phyloP scores from a whole-genome alignment of 1,140 invertebrate species.

The Apis cerana region DNA sequence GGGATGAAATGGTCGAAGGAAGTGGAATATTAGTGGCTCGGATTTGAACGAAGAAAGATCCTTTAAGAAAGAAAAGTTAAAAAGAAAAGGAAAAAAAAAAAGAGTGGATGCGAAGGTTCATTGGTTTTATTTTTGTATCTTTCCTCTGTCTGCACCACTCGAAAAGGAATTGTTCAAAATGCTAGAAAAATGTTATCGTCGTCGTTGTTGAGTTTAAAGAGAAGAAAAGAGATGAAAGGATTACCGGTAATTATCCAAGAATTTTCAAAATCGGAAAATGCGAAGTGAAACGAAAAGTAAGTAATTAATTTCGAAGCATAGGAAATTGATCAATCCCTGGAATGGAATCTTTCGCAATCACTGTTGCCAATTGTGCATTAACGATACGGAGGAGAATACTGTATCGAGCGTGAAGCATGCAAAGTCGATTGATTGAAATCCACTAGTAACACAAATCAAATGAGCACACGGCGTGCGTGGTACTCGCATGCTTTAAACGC shows the following conservation, averaged over 20 bases:
- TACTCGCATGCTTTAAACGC: slow-evolving; percentile 13
- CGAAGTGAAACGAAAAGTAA: background rate
- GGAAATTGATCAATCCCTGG: background rate
- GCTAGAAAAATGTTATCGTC: too few species aligned
- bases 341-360: background rate
- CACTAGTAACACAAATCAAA: slow-evolving; percentile 25
- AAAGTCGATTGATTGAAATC: slow-evolving; percentile 27
- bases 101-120: too few species aligned
- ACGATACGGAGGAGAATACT: background rate
- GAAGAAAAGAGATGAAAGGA: background rate
- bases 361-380: background rate
- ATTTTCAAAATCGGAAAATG: background rate
- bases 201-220: too few species aligned
- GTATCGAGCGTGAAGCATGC: background rate
- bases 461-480: background rate
- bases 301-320: background rate
- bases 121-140: too few species aligned
- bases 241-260: background rate
- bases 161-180: too few species aligned
- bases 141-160: too few species aligned
- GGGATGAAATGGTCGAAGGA: background rate
- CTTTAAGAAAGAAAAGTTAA: background rate
- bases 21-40: background rate
- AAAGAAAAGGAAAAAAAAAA: background rate
- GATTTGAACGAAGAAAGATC: background rate